Conservation (phyloP, 30 jellyfish, hydroid and myxozoan genomes). For the Clytia hemisphaerica region DNA sequence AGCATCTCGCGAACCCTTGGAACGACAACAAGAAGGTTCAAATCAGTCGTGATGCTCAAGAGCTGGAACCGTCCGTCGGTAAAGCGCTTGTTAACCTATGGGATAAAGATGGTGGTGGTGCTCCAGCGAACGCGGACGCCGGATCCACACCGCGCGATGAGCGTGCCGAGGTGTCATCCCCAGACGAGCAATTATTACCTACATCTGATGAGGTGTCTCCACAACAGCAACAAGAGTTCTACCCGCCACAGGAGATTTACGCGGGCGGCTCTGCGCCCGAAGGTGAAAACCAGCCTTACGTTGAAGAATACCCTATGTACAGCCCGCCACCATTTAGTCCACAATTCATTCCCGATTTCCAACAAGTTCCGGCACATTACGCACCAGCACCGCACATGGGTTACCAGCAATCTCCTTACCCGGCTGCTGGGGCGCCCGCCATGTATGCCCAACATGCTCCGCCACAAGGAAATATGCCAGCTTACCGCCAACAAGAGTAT, state of each 20-base stretch:
- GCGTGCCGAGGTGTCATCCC: too few species aligned
- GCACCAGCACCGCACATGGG: conserved; percentile 40
- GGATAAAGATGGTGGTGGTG: conserved; percentile 30
- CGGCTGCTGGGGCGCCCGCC: not conserved
- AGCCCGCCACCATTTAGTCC: conserved; percentile 49
- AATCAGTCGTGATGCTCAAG: conserved; percentile 93
- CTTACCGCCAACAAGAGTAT: conserved; percentile 35
- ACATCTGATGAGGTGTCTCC: not conserved
- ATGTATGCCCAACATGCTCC: too few species aligned
- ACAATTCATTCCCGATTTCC: conserved; percentile 61
- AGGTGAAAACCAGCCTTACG: conserved; percentile 17
- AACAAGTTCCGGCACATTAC: conserved; percentile 57
- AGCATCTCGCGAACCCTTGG: conserved; percentile 89
- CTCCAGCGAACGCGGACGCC: too few species aligned
- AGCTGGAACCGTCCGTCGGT: conserved; percentile 86
- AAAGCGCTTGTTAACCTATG: conserved; percentile 69
- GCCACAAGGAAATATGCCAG: conserved; percentile 21
- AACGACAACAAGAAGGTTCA: conserved; percentile 83
- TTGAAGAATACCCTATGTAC: conserved; percentile 26
- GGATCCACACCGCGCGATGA: too few species aligned
- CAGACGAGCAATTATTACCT: too few species aligned
- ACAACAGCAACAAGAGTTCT: not conserved
- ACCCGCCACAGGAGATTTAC: conserved; percentile 1
- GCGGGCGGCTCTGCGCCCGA: too few species aligned
- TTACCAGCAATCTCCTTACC: conserved; percentile 43